Conservation (phyloP, 2,888 invertebrate genomes). For the Heliconius charithonia region DNA sequence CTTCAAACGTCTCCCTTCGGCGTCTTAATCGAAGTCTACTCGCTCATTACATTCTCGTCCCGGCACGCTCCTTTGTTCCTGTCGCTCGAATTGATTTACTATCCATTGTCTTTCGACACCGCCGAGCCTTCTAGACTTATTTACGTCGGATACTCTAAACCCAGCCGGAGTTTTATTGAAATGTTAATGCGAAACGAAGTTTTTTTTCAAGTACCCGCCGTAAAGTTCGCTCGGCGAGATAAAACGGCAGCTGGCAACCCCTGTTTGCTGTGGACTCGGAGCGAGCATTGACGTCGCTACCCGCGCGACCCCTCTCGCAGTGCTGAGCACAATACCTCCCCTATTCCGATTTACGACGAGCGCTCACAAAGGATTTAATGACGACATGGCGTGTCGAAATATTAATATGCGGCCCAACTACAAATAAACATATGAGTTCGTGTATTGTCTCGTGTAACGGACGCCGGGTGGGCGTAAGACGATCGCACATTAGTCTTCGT, state of each 20-base stretch:
- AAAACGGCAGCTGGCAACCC: constrained; percentile 74
- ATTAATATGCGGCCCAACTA: constrained; percentile 71
- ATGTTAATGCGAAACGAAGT: constrained; percentile 62
- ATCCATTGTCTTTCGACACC: constrained; percentile 65
- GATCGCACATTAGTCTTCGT: constrained; percentile 74
- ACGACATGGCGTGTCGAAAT: constrained; percentile 76
- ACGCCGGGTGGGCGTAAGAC: constrained; percentile 66
- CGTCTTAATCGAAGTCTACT: constrained; percentile 65
- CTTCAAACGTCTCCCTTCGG: constrained; percentile 63
- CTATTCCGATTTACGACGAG: constrained; percentile 60
- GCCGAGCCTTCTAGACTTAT: constrained; percentile 55
- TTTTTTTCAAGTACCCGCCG: constrained; percentile 59
- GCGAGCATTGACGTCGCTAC: constrained; percentile 57
- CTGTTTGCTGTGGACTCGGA: constrained; percentile 66
- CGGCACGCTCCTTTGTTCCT: constrained; percentile 64
- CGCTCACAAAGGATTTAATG: constrained; percentile 74
- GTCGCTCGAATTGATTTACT: constrained; percentile 73
- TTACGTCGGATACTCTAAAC: constrained; percentile 55
- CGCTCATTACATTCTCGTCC: constrained; percentile 51
- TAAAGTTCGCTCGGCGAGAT: constrained; percentile 64
- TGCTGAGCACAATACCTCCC: constrained; percentile 55
- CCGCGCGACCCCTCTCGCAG: constrained; percentile 56
- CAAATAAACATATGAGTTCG: constrained; percentile 54
- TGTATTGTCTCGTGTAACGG: constrained; percentile 59
- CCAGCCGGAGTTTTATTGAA: constrained; percentile 61